Evolutionary conservation across 2,888 invertebrate species (phyloP), one percentile per base, ranked within the genome.

Genomic region (Brenthis daphne): DNA sequence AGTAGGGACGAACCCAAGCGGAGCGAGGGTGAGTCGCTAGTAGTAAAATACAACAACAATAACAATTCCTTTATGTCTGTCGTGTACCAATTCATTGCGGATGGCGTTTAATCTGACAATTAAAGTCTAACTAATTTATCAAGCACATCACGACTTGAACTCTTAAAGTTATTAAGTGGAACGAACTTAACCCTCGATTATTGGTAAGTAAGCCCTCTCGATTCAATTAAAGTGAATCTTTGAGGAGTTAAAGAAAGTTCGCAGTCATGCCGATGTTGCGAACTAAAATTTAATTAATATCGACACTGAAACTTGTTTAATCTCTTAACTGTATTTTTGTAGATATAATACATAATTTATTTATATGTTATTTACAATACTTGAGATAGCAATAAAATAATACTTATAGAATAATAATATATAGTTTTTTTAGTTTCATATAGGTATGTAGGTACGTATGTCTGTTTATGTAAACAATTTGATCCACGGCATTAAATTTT

Each of bases 151-250:
- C 67, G 70, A 71, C 60, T 57, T 57, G 53, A 73, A 71, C 67
- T 70, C 69, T 70, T 74, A 70, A 85, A 85, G 85, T 85, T 82
- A 84, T 86, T 75, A 82, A 85, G 81, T 84, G 81, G 80, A 83
- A 82, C 78, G 77, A 76, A 87, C 81, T 89, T 89, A 87, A 84
- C 83, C 86, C 80, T 82, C 77, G 83, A 82, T 86, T 86, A 89
- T 89, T 85, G 86, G 84, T 87, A 89, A 88, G 89, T 87, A 86
- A 86, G 84, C 85, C 70, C 76, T 74, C 74, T 76, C 83, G 81
- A 89, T 87, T 88, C 81, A 82, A 90, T 90, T 90, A 86, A 79
- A 79, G 71, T 73, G 80, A 89, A 89, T 89, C 88, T 87, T 87
- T 64, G 70, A 60, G 57, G 37, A 72, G 69, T 70, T 72, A 57